Evolutionary conservation across 2,113 vertebrate genomes (phyloP).

Genomic region (Heterotilapia buettikoferi): DNA sequence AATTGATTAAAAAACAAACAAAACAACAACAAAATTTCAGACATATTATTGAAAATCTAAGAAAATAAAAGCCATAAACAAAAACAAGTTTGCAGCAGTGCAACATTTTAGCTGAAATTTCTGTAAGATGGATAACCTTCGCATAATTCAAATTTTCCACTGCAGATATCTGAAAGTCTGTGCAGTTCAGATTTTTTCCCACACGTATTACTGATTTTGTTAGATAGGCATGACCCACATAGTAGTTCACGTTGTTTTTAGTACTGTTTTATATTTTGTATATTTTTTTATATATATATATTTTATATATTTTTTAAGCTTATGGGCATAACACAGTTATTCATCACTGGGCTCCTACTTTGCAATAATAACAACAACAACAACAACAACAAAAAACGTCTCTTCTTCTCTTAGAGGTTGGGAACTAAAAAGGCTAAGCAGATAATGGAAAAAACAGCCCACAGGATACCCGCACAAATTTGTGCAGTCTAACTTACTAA

Average conservation of each 20-base stretch:
- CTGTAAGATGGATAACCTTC: background rate
- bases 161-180: background rate
- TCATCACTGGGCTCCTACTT: background rate
- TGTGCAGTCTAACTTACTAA: background rate
- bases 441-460: background rate
- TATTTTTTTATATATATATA: too few species aligned
- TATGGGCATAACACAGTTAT: background rate
- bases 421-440: background rate
- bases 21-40: constrained; percentile 23
- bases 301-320: background rate
- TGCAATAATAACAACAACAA: background rate
- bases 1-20: constrained; percentile 16
- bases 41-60: background rate
- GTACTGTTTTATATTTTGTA: background rate
- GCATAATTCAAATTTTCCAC: background rate
- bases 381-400: background rate
- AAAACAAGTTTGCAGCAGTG: background rate
- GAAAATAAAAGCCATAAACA: background rate
- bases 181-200: background rate
- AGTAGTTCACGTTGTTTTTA: background rate
- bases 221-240: background rate
- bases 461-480: background rate
- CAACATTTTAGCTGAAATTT: background rate
- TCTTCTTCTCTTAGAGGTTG: background rate
- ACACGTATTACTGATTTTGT: background rate